Conservation (phyloP, 2,888 invertebrate genomes). For the Tetragnatha montana region DNA sequence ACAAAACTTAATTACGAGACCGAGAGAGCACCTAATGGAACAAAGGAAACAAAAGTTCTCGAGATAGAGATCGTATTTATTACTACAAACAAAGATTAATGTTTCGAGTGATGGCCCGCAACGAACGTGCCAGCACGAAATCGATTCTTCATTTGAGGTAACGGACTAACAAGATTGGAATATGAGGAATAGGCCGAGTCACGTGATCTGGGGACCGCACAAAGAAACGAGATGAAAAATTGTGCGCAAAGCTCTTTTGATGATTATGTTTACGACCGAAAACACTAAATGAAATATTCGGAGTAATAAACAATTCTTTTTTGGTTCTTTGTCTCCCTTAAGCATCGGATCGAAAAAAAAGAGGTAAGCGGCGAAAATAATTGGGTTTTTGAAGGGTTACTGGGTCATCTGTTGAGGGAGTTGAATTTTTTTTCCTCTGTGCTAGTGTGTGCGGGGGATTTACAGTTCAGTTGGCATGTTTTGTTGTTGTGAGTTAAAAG, state of each 20-base stretch:
- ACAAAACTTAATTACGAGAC: conserved; percentile 41
- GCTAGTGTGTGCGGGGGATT: no score
- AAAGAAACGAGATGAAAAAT: conserved; percentile 49
- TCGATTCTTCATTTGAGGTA: conserved; percentile 43
- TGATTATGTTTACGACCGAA: conserved; percentile 40
- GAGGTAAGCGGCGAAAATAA: not conserved
- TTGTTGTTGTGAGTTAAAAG: no score
- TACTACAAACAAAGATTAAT: conserved; percentile 40
- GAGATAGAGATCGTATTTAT: conserved; percentile 16
- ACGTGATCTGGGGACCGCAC: conserved; percentile 22
- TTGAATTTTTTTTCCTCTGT: no score
- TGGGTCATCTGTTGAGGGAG: not conserved
- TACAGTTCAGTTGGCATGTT: no score
- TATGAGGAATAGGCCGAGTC: conserved; percentile 36
- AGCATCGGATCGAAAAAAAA: not conserved
- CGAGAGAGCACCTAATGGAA: conserved; percentile 4
- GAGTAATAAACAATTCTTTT: conserved; percentile 45
- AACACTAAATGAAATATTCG: conserved; percentile 44
- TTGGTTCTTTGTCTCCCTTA: conserved; percentile 24
- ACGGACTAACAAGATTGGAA: conserved; percentile 49
- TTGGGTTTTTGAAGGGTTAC: not conserved
- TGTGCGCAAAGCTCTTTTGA: conserved; percentile 49
- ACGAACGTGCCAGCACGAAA: conserved; percentile 11
- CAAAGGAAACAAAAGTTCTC: conserved; percentile 27
- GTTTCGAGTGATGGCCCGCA: conserved; percentile 6